Base-by-base conservation (phyloP, 2,113 vertebrate genomes). In the Pardalotus punctatus region DNA sequence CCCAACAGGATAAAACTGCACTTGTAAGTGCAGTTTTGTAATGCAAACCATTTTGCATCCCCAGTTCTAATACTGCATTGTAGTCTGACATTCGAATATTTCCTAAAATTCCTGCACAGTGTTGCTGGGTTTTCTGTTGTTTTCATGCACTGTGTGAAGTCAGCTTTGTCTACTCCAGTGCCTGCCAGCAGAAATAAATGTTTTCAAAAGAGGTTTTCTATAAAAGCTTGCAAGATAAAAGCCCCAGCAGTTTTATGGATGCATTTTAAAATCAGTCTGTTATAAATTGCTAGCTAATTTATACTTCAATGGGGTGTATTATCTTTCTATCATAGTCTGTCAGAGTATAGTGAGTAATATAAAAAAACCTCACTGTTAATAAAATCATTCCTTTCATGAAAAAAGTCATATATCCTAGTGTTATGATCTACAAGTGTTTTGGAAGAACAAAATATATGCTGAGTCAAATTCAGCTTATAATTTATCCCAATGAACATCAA, bases 221-320 rank as follows among this genome's bases (percentile, higher is more conserved):
- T 77, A 83, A 91, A 89, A 85, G 21, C 15, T 85, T 79, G 23
- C 38, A 81, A 93, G 70, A 87, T 61, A 93, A 85, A 88, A 87
- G 50, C 14, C 5, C 28, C 11, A 7, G n/a, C 33, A 79, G 38
- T 72, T 94, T 95, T 77, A 93, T 65, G n/a, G 69, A 53, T 85
- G 36, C 35, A 35, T 96, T 89, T 94, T 58, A 13, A 65, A 93
- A 86, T 20, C 42, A 53, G 40, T 21, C 73, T 38, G 12, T 77
- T 87, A 88, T 66, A 96, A 91, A 94, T 66, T 36, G 10, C 54
- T 84, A 53, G 61, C 27, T 79, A 93, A 94, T 96, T 91, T 91
- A 79, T 91, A 69, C 16, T 50, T 87, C 77, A 81, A 0, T 81
- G 33, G 20, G 24, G 3, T 35, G 8, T 76, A 54, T 85, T 72